These are phyloP conservation scores for Stigmatopora nigra DNA, from an alignment of 2,113 vertebrate species.

Conservation along the genomic window DNA sequence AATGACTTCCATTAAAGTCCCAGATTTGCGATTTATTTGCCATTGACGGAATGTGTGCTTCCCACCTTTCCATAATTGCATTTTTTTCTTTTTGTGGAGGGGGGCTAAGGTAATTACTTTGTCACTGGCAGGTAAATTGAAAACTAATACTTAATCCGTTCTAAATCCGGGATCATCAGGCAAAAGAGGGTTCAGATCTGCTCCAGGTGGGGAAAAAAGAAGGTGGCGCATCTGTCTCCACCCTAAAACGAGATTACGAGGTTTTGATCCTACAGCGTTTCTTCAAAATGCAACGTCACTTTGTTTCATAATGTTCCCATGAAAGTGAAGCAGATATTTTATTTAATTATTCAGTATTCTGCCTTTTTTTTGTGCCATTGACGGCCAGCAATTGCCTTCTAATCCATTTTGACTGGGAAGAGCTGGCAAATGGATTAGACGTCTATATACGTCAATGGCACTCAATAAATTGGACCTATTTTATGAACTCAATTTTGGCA, in stretches of 20 bases:
- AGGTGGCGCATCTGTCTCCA: conserved; percentile 29
- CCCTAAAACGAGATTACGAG: conserved; percentile 55
- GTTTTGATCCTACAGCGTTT: conserved; percentile 40
- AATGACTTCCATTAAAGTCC: conserved; percentile 44
- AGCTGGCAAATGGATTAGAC: no score
- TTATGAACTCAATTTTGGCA: not conserved
- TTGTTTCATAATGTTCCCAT: conserved; percentile 36
- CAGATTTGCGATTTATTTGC: conserved; percentile 34
- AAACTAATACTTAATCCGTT: conserved; percentile 57
- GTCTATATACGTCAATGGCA: no score
- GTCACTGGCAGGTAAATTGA: conserved; percentile 55
- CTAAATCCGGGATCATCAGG: conserved; percentile 49
- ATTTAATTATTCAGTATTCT: no score
- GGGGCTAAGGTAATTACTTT: conserved; percentile 50
- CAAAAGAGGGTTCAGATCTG: conserved; percentile 29
- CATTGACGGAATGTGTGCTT: conserved; percentile 36
- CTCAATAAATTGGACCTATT: no score
- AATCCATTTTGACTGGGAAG: no score
- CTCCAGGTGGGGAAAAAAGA: conserved; percentile 53
- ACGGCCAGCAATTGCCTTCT: no score
- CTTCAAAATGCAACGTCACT: conserved; percentile 23
- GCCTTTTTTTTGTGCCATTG: no score
- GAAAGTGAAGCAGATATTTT: not conserved
- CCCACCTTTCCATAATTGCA: conserved; percentile 42
- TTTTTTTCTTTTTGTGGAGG: conserved; percentile 18